Evolutionary conservation across 2,888 invertebrate genomes (phyloP), one percentile per base, ranked within the genome.

Genomic region (Sisyra nigra): DNA sequence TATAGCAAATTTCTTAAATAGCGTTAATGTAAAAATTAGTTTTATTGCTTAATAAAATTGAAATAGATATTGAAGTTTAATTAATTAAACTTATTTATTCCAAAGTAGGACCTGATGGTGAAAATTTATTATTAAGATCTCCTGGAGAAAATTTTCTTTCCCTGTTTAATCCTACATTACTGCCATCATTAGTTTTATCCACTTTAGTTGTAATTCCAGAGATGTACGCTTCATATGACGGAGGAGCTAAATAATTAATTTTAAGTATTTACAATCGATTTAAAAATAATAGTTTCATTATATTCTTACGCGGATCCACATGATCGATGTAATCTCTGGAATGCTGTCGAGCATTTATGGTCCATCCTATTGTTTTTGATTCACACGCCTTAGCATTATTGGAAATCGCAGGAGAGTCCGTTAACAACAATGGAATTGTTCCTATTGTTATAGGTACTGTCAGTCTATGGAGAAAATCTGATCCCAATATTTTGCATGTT

Each of bases 371-470:
- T 13, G 62, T 61, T 34, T 15, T n/a, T n/a, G 14, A n/a, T n/a
- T 15, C n/a, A 15, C 10, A 11, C 49, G 45, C 44, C 46, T 46
- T 47, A 45, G 57, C 62, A 51, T 56, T 62, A 29, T 55, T 60
- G 43, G 61, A 61, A 47, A 44, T 46, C 3, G 51, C 54, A 2
- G 60, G 55, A 11, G 61, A 56, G 2, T 65, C 62, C 2, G 58
- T 57, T 3, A 58, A 51, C 37, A 60, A 58, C 50, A 72, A 57
- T 2, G 85, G 85, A 48, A 85, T 73, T 0, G 84, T 84, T 19
- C 86, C 86, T 50, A 86, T 71, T 0, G 74, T 75, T 40, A 86
- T 68, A 29, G 78, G 74, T 51, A 77, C 72, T 55, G 69, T 72
- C 19, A 72, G 71, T 18, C 66, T 66, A 49, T 84, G 58, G 57